These are phyloP conservation scores for Hanleya hanleyi DNA, from an alignment of 2,888 invertebrate species.

Conservation along the genomic window DNA sequence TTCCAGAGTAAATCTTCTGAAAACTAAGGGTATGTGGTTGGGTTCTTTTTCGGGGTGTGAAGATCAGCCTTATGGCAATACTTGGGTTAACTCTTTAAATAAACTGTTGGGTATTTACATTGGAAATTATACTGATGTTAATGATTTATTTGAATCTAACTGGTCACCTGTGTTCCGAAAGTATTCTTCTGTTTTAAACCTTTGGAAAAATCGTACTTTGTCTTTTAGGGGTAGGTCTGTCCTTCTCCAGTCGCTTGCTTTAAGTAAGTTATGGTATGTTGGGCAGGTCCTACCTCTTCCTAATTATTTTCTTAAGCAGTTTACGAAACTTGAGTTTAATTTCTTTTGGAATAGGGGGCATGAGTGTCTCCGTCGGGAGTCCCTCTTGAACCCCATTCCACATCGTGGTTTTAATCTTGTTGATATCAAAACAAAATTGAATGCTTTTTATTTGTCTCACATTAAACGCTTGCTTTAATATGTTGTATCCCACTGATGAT, in stretches of 20 bases:
- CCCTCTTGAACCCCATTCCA: not conserved
- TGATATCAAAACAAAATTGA: not conserved
- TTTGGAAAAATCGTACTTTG: not conserved
- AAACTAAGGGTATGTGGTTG: not conserved
- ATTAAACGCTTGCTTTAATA: not conserved
- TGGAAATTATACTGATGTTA: not conserved
- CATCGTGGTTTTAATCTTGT: not conserved
- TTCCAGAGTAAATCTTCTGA: not conserved
- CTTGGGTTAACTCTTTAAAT: not conserved
- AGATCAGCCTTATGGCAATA: not conserved
- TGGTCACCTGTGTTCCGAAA: not conserved
- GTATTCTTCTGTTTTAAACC: not conserved
- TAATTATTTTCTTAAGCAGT: not conserved
- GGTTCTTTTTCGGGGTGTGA: not conserved
- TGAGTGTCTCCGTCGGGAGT: not conserved
- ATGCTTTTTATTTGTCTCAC: not conserved
- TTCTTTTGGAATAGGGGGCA: not conserved
- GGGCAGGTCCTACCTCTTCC: not conserved
- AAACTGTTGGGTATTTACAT: not conserved
- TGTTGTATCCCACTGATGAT: not conserved
- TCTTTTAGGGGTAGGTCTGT: not conserved
- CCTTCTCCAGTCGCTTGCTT: not conserved
- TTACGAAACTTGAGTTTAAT: not conserved
- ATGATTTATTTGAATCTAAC: not conserved
- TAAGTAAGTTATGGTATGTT: not conserved